These are phyloP conservation scores for Oncorhynchus kisutch DNA, from an alignment of 2,113 vertebrate species.

Conservation along the genomic window DNA sequence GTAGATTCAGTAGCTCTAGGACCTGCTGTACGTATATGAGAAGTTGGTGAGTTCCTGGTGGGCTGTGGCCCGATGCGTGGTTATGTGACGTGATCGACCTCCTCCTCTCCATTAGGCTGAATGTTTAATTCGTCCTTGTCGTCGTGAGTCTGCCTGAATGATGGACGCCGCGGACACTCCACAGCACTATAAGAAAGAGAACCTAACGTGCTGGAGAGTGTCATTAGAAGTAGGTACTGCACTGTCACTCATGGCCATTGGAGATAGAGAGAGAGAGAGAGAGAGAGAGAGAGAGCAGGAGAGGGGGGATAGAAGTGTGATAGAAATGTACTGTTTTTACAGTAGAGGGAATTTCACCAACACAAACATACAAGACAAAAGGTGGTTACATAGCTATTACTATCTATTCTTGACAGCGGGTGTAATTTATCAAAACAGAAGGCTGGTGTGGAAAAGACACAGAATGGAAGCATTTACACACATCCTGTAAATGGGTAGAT, in stretches of 20 bases:
- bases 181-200: constrained; percentile 8
- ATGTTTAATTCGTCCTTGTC: constrained; percentile 65
- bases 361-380: too few relatives aligned
- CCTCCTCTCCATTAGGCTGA: constrained; percentile 59
- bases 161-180: constrained; percentile 25
- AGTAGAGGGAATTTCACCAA: background rate
- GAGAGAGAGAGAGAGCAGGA: background rate
- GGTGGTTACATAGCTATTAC: too few relatives aligned
- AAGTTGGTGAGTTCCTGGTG: constrained; percentile 18
- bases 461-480: background rate
- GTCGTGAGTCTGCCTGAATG: constrained; percentile 30
- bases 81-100: constrained; percentile 26
- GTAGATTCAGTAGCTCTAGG: too few relatives aligned
- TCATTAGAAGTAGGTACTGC: background rate
- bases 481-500: background rate
- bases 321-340: background rate
- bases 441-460: background rate
- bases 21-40: background rate
- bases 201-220: constrained; percentile 6
- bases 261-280: too few relatives aligned
- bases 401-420: too few relatives aligned
- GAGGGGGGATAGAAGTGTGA: background rate
- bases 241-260: background rate
- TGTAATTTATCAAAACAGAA: too few relatives aligned
- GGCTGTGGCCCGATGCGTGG: constrained; percentile 22